Conservation (phyloP, 2,113 vertebrate genomes). For the Poeciliopsis turrubarensis region DNA sequence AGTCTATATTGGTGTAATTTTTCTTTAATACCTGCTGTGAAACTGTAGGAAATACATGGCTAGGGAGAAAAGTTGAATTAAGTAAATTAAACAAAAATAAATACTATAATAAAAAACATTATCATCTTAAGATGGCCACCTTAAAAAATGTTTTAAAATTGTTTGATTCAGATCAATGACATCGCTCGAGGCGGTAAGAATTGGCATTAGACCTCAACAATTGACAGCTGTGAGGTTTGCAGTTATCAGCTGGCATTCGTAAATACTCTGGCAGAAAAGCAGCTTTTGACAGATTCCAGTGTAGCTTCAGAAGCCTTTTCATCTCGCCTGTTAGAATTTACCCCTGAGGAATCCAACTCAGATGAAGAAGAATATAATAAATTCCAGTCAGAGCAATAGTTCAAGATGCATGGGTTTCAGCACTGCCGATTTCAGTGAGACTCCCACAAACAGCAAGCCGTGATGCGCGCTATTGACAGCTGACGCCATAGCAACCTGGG, state of each 20-base stretch:
- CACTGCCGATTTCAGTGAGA: neutral
- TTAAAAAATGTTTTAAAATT: neutral
- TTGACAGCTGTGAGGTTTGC: neutral
- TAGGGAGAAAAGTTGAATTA: no score
- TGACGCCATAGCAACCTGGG: neutral
- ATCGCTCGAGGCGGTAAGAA: no score
- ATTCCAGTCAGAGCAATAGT: neutral
- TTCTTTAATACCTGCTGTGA: no score
- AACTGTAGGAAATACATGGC: no score
- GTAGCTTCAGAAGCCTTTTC: neutral
- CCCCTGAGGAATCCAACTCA: neutral
- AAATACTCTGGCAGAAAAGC: neutral
- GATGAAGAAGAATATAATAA: conserved; percentile 1
- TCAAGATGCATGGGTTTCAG: neutral
- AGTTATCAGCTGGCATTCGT: neutral
- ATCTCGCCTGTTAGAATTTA: neutral
- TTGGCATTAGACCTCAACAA: neutral
- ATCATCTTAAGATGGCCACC: neutral
- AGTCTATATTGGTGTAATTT: no score
- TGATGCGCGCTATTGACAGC: neutral
- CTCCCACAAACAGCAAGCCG: neutral
- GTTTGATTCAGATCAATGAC: neutral
- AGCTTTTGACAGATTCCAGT: neutral
- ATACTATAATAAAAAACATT: neutral
- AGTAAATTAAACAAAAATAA: no score